Evolutionary conservation across 2,797 vertebrate genomes (phyloP).

Genomic region (Danio kyathit): DNA sequence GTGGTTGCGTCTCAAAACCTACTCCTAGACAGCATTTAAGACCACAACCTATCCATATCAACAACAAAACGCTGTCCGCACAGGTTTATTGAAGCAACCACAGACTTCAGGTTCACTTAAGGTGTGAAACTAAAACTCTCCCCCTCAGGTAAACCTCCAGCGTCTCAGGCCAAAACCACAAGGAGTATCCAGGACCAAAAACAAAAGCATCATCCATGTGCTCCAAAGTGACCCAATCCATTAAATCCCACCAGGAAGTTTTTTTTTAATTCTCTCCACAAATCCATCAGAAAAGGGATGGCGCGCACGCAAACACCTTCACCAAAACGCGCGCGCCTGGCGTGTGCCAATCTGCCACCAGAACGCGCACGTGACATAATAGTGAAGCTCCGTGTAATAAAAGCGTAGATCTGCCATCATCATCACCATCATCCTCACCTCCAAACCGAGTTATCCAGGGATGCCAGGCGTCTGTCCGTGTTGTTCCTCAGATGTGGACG

Average conservation of each 20-base stretch:
- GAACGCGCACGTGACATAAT: conserved; percentile 46
- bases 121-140: background rate
- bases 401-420: conserved; percentile 12
- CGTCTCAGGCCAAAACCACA: background rate
- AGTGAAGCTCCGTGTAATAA: conserved; percentile 32
- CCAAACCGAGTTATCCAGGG: conserved; percentile 60
- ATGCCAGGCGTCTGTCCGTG: conserved; percentile 69
- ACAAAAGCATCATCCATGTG: background rate
- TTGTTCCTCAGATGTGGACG: conserved; percentile 70
- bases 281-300: conserved; percentile 66
- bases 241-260: conserved; percentile 66
- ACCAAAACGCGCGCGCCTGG: conserved; percentile 57
- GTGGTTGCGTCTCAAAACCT: background rate
- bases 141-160: background rate
- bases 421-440: conserved; percentile 70
- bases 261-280: conserved; percentile 8
- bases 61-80: background rate
- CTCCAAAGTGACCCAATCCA: conserved; percentile 14
- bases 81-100: background rate
- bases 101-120: background rate
- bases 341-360: conserved; percentile 10
- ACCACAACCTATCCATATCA: too few species aligned
- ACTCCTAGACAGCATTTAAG: background rate
- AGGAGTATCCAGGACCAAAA: background rate
- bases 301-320: conserved; percentile 61